Evolutionary conservation across 2,113 vertebrate genomes (phyloP).

Genomic region (Eptatretus burgeri): DNA sequence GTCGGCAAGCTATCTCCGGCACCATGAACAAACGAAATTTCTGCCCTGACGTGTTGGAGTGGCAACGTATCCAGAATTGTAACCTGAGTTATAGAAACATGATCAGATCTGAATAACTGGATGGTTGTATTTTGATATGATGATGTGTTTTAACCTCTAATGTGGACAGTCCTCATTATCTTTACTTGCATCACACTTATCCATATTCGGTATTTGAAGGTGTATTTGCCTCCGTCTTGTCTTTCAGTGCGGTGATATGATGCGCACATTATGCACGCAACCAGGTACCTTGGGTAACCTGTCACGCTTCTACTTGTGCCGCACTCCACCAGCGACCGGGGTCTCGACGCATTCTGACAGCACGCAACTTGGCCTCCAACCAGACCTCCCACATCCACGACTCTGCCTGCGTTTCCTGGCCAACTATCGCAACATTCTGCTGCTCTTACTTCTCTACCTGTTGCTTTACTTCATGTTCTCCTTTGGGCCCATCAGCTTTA

Average conservation of each 20-base stretch:
- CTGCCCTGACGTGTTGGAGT: too few species aligned
- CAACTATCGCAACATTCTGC: conserved; percentile 40
- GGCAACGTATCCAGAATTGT: too few species aligned
- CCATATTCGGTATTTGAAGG: too few species aligned
- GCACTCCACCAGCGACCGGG: conserved; percentile 7
- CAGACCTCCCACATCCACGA: conserved; percentile 14
- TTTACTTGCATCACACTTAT: too few species aligned
- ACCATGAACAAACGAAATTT: too few species aligned
- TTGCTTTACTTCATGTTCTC: conserved; percentile 24
- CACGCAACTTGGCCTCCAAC: neutral
- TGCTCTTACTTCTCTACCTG: conserved; percentile 25
- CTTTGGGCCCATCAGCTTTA: conserved; percentile 24
- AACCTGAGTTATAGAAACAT: too few species aligned
- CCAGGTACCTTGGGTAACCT: conserved; percentile 39
- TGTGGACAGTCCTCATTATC: too few species aligned
- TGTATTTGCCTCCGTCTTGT: too few species aligned
- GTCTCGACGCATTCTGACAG: neutral
- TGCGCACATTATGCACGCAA: conserved; percentile 36
- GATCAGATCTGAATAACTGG: too few species aligned
- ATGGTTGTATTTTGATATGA: too few species aligned
- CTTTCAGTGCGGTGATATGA: conserved; percentile 33
- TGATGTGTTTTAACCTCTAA: too few species aligned
- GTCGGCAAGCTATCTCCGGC: too few species aligned
- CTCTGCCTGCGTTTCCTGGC: conserved; percentile 52
- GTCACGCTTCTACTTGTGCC: conserved; percentile 32